These are phyloP conservation scores for Girardia tigrina DNA, from an alignment of 2,888 invertebrate genomes.

Conservation along the genomic window DNA sequence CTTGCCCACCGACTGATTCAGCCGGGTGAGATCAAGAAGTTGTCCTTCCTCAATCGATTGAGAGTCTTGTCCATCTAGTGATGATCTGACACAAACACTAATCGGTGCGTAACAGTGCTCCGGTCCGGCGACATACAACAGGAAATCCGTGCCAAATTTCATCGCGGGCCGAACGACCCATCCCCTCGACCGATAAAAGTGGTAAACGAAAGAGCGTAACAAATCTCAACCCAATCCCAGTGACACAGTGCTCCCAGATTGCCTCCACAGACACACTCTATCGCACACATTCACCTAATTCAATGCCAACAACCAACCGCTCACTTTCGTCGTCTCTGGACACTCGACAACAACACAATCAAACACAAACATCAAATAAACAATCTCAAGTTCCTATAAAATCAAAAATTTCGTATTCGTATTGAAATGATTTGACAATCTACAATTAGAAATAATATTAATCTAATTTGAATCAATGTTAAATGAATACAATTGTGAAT, in stretches of 20 bases:
- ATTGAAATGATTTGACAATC: too few species aligned
- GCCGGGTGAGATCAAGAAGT: neutral
- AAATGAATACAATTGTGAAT: too few species aligned
- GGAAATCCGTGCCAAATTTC: slow-evolving; percentile 27
- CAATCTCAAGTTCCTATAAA: too few species aligned
- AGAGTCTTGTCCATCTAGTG: neutral
- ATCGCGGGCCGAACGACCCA: slow-evolving; percentile 31
- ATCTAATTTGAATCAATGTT: too few species aligned
- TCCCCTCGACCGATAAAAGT: slow-evolving; percentile 33
- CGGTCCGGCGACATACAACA: slow-evolving; percentile 30
- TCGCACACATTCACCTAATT: too few species aligned
- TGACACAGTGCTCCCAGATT: neutral
- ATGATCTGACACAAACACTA: neutral
- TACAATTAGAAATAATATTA: too few species aligned
- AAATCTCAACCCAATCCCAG: neutral
- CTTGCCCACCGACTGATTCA: neutral
- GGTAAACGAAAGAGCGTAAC: slow-evolving; percentile 28
- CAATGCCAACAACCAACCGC: too few species aligned
- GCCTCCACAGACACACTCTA: too few species aligned
- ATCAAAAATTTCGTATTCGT: too few species aligned
- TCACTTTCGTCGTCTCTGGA: too few species aligned
- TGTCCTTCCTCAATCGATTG: neutral
- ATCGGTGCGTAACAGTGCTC: slow-evolving; percentile 23
- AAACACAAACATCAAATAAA: too few species aligned
- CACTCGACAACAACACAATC: too few species aligned